Evolutionary conservation across 2,888 invertebrate species (phyloP).

Genomic region (Choreutis nemorana): DNA sequence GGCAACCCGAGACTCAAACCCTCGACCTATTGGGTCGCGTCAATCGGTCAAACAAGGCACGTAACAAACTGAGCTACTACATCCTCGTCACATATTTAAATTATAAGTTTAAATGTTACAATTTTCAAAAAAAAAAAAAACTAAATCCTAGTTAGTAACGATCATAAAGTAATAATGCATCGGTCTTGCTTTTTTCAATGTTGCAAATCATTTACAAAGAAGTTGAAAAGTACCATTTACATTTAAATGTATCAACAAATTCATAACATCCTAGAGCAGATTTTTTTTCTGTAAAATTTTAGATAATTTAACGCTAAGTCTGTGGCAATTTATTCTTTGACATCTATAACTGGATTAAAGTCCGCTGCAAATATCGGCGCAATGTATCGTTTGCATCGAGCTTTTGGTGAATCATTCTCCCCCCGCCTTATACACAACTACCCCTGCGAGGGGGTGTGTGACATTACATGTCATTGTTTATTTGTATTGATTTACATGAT

Average conservation of each 20-base stretch:
- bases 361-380: conserved; percentile 39
- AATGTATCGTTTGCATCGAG: conserved; percentile 61
- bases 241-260: background rate
- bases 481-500: background rate
- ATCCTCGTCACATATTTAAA: too few relatives aligned
- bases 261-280: background rate
- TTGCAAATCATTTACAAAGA: too few relatives aligned
- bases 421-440: conserved; percentile 12
- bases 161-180: too few relatives aligned
- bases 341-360: conserved; percentile 53
- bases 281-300: background rate
- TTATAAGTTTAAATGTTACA: too few relatives aligned
- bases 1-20: too few relatives aligned
- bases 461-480: conserved; percentile 6
- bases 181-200: too few relatives aligned
- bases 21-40: too few relatives aligned
- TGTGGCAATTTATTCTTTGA: conserved; percentile 28
- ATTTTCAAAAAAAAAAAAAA: too few relatives aligned
- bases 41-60: too few relatives aligned
- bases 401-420: conserved; percentile 57
- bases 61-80: too few relatives aligned
- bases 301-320: background rate
- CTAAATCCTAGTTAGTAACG: too few relatives aligned
- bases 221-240: background rate
- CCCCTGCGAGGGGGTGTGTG: conserved; percentile 17